Evolutionary conservation across 2,797 vertebrate genomes (phyloP).

Genomic region (Macroramphosus scolopax): DNA sequence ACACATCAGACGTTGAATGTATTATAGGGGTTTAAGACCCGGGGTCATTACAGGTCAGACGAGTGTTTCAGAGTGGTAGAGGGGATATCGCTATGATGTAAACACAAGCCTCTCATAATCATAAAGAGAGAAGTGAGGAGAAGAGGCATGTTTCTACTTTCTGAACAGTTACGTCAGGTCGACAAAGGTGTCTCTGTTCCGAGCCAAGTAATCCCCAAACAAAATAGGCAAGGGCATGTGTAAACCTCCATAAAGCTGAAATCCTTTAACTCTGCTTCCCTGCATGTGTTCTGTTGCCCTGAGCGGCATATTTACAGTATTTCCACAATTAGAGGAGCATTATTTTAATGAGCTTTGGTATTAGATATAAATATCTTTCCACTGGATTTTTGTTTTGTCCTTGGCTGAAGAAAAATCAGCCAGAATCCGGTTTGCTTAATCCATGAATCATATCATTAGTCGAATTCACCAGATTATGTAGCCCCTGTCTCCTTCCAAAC

Average conservation of each 20-base stretch:
- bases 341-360: too few species aligned
- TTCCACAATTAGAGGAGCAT: too few species aligned
- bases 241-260: constrained; percentile 32
- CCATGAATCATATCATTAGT: constrained; percentile 4
- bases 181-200: constrained; percentile 70
- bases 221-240: constrained; percentile 36
- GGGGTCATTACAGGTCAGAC: constrained; percentile 40
- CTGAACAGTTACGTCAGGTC: constrained; percentile 47
- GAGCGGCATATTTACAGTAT: not conserved
- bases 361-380: not conserved
- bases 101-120: constrained; percentile 28
- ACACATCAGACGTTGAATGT: too few species aligned
- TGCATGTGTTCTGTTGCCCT: constrained; percentile 8
- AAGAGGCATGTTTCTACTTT: constrained; percentile 30
- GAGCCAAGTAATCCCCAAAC: constrained; percentile 57
- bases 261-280: constrained; percentile 13
- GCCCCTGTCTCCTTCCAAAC: not conserved
- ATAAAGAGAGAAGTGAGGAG: constrained; percentile 5
- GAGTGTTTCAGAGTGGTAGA: constrained; percentile 21
- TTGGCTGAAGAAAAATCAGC: too few species aligned
- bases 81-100: constrained; percentile 38
- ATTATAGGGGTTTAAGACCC: constrained; percentile 26
- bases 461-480: not conserved
- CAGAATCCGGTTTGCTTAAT: not conserved
- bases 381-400: constrained; percentile 4